These are phyloP conservation scores for Tichodroma muraria DNA, from an alignment of 2,113 vertebrate genomes.

Conservation along the genomic window DNA sequence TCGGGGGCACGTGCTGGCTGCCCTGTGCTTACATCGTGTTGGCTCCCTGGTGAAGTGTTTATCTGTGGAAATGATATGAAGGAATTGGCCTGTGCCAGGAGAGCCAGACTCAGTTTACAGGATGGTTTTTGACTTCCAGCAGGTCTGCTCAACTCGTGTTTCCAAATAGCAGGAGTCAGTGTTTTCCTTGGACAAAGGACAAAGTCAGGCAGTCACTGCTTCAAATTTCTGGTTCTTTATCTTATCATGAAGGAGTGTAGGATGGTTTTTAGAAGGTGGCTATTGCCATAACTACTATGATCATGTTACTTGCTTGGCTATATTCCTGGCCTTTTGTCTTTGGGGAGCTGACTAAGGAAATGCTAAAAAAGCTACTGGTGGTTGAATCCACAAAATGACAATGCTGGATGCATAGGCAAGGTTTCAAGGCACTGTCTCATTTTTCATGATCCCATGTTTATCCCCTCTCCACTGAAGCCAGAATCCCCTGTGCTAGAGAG, in stretches of 20 bases:
- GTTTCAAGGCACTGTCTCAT: not conserved
- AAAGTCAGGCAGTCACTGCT: not conserved
- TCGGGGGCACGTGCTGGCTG: not conserved
- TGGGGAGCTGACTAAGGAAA: not conserved
- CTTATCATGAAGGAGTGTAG: not conserved
- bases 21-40: not conserved
- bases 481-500: not conserved
- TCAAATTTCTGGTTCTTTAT: slow-evolving; percentile 19
- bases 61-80: not conserved
- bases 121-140: not conserved
- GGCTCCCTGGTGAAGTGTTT: not conserved
- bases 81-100: not conserved
- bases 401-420: not conserved
- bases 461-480: not conserved
- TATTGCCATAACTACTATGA: not conserved
- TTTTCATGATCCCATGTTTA: not conserved
- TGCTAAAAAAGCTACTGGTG: not conserved
- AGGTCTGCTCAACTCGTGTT: not conserved
- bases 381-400: not conserved
- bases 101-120: not conserved
- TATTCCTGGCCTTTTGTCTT: not conserved
- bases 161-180: not conserved
- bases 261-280: slow-evolving; percentile 13
- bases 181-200: slow-evolving; percentile 35
- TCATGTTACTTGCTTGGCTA: not conserved